Evolutionary conservation across 2,888 invertebrate genomes (phyloP).

Genomic region (Patella ulyssiponensis): DNA sequence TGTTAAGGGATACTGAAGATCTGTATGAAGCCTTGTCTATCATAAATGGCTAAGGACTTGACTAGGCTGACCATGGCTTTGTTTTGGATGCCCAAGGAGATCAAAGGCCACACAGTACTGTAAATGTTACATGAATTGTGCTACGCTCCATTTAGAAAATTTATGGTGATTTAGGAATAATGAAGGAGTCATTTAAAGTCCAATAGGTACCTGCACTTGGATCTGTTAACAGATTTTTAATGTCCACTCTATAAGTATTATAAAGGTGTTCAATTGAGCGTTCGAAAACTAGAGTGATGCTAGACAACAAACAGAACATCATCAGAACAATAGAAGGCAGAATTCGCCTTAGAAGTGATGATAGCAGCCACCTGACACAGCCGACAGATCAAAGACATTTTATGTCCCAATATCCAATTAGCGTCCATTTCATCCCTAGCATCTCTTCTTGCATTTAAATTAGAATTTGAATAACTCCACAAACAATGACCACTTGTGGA

Average conservation of each 20-base stretch:
- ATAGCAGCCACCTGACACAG: conserved; percentile 1
- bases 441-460: background rate
- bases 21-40: too few species aligned
- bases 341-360: too few species aligned
- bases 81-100: too few species aligned
- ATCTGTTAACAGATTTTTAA: conserved; percentile 7
- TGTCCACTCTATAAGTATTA: background rate
- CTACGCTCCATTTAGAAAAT: background rate
- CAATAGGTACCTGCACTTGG: background rate
- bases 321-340: background rate
- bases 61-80: too few species aligned
- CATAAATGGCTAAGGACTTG: too few species aligned
- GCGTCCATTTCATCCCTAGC: background rate
- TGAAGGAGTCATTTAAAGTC: background rate
- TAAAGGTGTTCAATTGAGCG: background rate
- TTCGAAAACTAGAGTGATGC: background rate
- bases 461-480: conserved; percentile 1
- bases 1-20: too few species aligned
- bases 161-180: conserved; percentile 3
- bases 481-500: background rate
- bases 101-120: too few species aligned
- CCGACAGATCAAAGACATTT: conserved; percentile 3
- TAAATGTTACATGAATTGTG: too few species aligned
- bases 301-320: background rate
- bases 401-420: conserved; percentile 7